Conservation (phyloP, 2,888 invertebrate genomes). For the Cordilura impudica region DNA sequence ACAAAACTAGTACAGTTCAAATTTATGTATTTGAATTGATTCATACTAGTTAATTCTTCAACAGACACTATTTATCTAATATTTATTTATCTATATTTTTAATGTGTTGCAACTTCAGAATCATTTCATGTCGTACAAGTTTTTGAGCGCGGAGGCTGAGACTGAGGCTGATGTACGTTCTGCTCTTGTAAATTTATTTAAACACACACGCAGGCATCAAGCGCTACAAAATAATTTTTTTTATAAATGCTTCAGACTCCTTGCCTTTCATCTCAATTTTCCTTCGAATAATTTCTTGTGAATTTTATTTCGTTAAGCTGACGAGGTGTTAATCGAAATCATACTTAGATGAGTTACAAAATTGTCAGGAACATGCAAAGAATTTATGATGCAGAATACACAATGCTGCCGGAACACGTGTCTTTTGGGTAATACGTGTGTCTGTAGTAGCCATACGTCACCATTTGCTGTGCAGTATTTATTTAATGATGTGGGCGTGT, state of each 20-base stretch:
- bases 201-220: not conserved
- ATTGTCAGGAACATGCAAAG: conserved; percentile 40
- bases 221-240: not conserved
- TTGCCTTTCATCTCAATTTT: conserved; percentile 13
- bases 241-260: not conserved
- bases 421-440: conserved; percentile 58
- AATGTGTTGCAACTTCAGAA: not conserved
- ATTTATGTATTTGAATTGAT: not conserved
- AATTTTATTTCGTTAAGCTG: conserved; percentile 35
- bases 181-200: not conserved
- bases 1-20: too few relatives aligned
- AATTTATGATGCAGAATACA: conserved; percentile 46
- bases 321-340: conserved; percentile 63
- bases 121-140: not conserved
- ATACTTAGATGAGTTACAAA: conserved; percentile 62
- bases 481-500: conserved; percentile 64
- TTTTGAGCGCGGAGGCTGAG: not conserved
- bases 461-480: conserved; percentile 64
- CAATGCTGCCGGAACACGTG: conserved; percentile 54
- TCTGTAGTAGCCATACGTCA: conserved; percentile 50
- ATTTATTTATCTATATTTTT: too few relatives aligned
- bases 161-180: not conserved
- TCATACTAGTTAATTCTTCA: too few relatives aligned
- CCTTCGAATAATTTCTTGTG: not conserved
- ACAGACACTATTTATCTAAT: not conserved